Percentiles rank a stretch among this genome's conserved stretches.
These are phyloP conservation scores for Onychostruthus taczanowskii DNA, from an alignment of 2,113 vertebrate species.

Conservation along the genomic window DNA sequence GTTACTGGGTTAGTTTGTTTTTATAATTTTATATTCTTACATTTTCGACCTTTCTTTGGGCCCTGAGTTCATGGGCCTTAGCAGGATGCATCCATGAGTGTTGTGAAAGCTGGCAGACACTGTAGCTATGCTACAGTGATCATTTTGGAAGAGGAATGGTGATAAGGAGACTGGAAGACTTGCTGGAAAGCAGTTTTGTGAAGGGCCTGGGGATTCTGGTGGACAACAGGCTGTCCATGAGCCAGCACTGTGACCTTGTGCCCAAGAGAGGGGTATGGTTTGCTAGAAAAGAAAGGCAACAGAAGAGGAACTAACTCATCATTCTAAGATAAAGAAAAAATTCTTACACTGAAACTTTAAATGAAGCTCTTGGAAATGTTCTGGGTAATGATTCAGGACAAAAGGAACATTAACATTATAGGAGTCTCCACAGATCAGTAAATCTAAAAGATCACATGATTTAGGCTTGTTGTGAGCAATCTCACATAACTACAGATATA, in stretches of 20 bases:
- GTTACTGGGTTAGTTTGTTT: neutral
- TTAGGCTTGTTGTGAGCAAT: neutral
- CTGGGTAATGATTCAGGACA: neutral
- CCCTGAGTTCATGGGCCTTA: no score
- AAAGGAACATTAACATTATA: neutral
- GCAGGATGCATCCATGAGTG: neutral
- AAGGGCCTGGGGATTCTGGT: neutral
- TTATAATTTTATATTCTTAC: neutral
- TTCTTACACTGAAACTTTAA: neutral
- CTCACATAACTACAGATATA: neutral
- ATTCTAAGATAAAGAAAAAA: neutral
- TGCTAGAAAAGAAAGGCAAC: neutral
- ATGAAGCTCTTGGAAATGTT: neutral
- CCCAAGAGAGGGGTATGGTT: neutral
- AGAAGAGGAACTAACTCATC: neutral
- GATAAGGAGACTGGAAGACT: neutral
- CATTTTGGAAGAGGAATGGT: neutral
- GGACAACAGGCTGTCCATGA: neutral
- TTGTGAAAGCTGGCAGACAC: neutral
- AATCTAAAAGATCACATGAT: neutral
- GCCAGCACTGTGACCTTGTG: neutral
- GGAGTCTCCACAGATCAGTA: neutral
- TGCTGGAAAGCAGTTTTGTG: neutral
- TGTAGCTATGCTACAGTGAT: rapidly evolving
- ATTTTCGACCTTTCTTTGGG: neutral